Base-by-base conservation (phyloP, 2,888 invertebrate genomes). In the Salticus scenicus region DNA sequence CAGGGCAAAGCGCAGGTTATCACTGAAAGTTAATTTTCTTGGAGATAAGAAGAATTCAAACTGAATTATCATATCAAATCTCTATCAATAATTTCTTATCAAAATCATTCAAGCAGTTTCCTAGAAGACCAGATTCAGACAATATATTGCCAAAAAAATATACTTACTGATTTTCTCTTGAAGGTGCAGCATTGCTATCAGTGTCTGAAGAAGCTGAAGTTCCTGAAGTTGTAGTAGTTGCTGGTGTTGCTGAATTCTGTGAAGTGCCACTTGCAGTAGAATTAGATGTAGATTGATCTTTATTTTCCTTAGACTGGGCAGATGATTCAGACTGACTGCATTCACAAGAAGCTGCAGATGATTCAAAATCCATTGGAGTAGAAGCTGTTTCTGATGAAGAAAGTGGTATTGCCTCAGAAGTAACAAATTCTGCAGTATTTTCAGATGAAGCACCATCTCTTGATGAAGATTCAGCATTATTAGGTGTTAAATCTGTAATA, bases 71-170 rank as follows among this genome's bases (percentile, higher is more conserved):
- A n/a, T n/a, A n/a, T n/a, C n/a, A n/a, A n/a, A n/a, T n/a, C n/a
- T n/a, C n/a, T n/a, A n/a, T n/a, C n/a, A n/a, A n/a, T n/a, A n/a
- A n/a, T n/a, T n/a, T n/a, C n/a, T n/a, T n/a, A n/a, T n/a, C n/a
- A n/a, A n/a, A n/a, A n/a, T n/a, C n/a, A n/a, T n/a, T n/a, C n/a
- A n/a, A n/a, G n/a, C n/a, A n/a, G n/a, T n/a, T n/a, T n/a, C n/a
- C n/a, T n/a, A n/a, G n/a, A n/a, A 20, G 93, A 93, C 92, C 94
- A 92, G 89, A 92, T 92, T 31, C 91, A 90, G 37, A 93, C 92
- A 76, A 93, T 91, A 8, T 91, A 91, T 66, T 90, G 90, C 51
- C 90, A 84, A 41, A 28, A 70, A 37, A 7, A 37, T 37, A 37
- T 37, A 37, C 37, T 37, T 37, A 57, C 57, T 20, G 24, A 5